Evolutionary conservation across 2,888 invertebrate genomes (phyloP), one percentile per base, ranked within the genome.

Genomic region (Melieria crassipennis): DNA sequence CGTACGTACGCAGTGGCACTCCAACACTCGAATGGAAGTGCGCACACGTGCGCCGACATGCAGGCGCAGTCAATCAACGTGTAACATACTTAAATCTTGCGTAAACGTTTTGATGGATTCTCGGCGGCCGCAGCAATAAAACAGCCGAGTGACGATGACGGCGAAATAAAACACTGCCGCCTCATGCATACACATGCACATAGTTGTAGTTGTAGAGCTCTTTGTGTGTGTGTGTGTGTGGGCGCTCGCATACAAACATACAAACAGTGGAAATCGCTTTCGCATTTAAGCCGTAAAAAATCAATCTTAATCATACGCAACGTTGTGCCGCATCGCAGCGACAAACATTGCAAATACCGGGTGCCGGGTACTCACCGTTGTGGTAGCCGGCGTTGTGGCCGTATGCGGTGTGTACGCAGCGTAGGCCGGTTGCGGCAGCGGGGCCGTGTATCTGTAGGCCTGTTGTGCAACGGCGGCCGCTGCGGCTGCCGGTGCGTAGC

Each of bases 321-420:
- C 52, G 13, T 30, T 30, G 30, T 30, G 30, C 30, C 30, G 30
- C 30, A 30, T 30, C 30, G 30, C 30, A 30, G 30, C 30, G 30
- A 2, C 30, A 30, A 30, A 30, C 30, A 30, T 30, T 30, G 30
- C 30, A 30, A 30, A 30, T 30, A 30, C 30, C 30, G 30, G 30
- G 30, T 30, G 30, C 30, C 30, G 43, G 10, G 43, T 75, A 85
- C 86, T 84, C 78, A 87, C 87, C 84, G 87, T 86, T 80, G 86
- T 83, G 80, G 84, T 82, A 81, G 84, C 83, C 81, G 82, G 84
- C 75, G 84, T 85, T 77, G 84, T 84, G 79, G 84, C 83, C 78
- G 87, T 86, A 79, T 87, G 87, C 79, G 86, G 87, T 77, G 87
- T 86, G 79, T 87, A 87, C 75, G 87, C 86, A 76, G 87, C 85